A percentile compares a stretch with the other conserved stretches of the same genome.
These are phyloP conservation scores for Monodelphis domestica DNA, from an alignment of 2,797 vertebrate species.

Conservation along the genomic window DNA sequence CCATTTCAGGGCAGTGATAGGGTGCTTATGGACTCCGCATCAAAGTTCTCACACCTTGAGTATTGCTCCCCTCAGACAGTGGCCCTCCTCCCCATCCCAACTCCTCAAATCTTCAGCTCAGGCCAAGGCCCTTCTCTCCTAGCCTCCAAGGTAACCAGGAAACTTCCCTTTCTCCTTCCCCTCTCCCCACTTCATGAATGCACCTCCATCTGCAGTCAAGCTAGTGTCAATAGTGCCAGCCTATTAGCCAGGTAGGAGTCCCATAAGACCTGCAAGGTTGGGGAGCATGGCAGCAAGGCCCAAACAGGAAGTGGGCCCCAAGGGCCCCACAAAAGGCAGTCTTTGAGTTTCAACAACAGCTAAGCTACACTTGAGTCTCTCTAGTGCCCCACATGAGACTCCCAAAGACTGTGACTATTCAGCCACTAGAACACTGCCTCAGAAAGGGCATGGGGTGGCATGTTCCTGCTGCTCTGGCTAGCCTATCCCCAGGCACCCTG, in stretches of 20 bases:
- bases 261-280: background rate
- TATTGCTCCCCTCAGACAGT: background rate
- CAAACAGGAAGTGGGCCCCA: background rate
- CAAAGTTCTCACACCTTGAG: conserved; percentile 1
- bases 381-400: conserved; percentile 41
- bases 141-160: background rate
- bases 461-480: conserved; percentile 50
- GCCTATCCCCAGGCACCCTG: background rate
- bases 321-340: conserved; percentile 9
- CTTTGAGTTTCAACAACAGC: conserved; percentile 33
- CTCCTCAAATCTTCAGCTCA: background rate
- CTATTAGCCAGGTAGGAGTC: background rate
- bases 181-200: background rate
- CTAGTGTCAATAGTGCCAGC: background rate
- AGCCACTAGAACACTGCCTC: conserved; percentile 39
- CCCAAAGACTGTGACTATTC: conserved; percentile 44
- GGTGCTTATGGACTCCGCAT: background rate
- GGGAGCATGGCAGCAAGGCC: background rate
- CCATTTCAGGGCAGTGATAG: conserved; percentile 12
- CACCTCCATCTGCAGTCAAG: background rate
- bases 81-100: background rate
- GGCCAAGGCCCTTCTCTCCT: background rate
- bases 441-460: conserved; percentile 38
- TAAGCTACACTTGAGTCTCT: conserved; percentile 42
- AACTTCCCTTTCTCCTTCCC: background rate